Evolutionary conservation across 37 sponge, comb jelly and placozoan species (phyloP).

Genomic region (Ianthella basta): DNA sequence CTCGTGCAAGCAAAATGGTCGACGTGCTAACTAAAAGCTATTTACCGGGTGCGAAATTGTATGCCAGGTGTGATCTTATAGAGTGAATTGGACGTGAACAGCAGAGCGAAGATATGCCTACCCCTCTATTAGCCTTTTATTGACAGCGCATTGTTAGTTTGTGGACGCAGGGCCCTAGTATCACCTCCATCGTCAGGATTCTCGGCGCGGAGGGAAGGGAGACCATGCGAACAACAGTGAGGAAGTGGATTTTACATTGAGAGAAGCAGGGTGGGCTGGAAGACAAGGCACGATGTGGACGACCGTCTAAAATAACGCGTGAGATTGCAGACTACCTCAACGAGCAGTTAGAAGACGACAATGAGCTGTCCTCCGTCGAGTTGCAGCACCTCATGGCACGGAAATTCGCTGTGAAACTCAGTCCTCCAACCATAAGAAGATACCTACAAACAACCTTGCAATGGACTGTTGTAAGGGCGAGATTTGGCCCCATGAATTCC

Average conservation of each 20-base stretch:
- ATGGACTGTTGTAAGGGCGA: background rate
- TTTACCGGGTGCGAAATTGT: no score
- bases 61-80: no score
- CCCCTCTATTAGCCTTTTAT: background rate
- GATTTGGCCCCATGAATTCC: background rate
- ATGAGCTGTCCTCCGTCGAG: background rate
- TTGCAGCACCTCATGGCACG: background rate
- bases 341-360: background rate
- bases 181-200: background rate
- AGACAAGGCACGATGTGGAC: background rate
- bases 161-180: background rate
- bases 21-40: no score
- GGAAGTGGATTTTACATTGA: background rate
- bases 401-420: constrained; percentile 3
- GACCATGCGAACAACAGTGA: background rate
- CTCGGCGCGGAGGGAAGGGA: background rate
- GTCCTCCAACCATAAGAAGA: background rate
- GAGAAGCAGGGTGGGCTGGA: background rate
- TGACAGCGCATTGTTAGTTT: background rate
- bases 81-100: no score
- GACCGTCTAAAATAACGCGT: background rate
- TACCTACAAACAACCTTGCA: background rate
- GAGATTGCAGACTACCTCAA: background rate
- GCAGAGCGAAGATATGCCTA: no score
- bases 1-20: no score